Base-by-base conservation (phyloP, 2,797 vertebrate species). In the Ctenosaura bakeri region DNA sequence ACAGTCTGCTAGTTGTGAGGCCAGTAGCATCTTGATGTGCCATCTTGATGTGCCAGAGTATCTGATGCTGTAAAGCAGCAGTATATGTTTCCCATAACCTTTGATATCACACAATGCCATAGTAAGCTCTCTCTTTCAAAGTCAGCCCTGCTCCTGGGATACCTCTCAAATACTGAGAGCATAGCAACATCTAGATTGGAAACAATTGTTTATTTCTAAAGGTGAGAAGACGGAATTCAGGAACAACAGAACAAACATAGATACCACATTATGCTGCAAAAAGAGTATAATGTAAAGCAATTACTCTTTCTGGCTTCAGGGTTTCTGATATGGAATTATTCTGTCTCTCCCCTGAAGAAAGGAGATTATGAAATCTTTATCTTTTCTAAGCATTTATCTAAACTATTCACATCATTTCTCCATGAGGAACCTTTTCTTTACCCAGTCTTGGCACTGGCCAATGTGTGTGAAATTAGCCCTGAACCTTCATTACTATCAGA, bases 151-250 rank as follows among this genome's bases (percentile, higher is more conserved):
- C 35, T 22, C 35, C 42, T 18, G 74, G 38, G 7, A 76, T 16
- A 76, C 6, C 18, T n/a, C 7, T 20, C 6, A 18, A 22, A 18
- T 35, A 42, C 20, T 12, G 32, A 1, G 32, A 13, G 35, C 35
- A 6, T 76, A 76, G 18, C 16, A 38, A 20, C 74, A 42, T 42
- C 3, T 38, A 20, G 20, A 8, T 76, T 69, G 26, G 54, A 14
- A 14, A 13, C 54, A 56, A 56, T 56, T 56, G 12, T 54, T 54
- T 2, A 14, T 56, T 14, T 69, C 52, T 85, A 83, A 74, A 85
- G 35, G 74, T 0, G 24, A 85, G 78, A 88, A 35, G 35, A 26
- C 84, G 64, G 78, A 74, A 77, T 90, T 92, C 76, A 46, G 78
- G 81, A 81, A 18, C 54, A 82, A 80, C 35, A 56, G 76, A 86